A percentile compares a stretch with the other conserved stretches of the same genome.
These are phyloP conservation scores for Syngnathus floridae DNA, from an alignment of 2,113 vertebrate species.

Conservation along the genomic window DNA sequence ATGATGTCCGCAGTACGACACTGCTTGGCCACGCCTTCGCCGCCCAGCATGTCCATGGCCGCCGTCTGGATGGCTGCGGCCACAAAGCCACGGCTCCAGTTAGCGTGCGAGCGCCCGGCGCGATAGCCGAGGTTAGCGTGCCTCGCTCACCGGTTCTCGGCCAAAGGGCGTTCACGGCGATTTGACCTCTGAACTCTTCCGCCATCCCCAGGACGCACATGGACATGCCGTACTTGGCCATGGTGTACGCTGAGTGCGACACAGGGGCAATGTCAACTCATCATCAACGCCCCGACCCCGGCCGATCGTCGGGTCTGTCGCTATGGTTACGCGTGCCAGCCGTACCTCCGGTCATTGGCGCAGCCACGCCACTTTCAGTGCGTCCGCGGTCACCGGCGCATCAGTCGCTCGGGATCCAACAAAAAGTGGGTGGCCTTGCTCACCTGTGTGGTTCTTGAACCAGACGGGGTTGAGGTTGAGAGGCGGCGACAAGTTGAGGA, in stretches of 20 bases:
- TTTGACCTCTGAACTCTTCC: constrained; percentile 91
- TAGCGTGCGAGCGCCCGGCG: constrained; percentile 5
- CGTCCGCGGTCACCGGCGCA: too few species aligned
- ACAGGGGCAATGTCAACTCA: not conserved
- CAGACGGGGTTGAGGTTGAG: constrained; percentile 92
- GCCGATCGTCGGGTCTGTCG: too few species aligned
- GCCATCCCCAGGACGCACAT: constrained; percentile 98
- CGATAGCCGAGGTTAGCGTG: not conserved
- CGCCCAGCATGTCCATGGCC: constrained; percentile 92
- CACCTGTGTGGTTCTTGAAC: constrained; percentile 93
- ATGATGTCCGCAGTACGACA: constrained; percentile 90
- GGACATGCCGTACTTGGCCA: constrained; percentile 98
- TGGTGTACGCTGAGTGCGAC: constrained; percentile 81
- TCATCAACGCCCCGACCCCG: not conserved
- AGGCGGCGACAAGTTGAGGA: constrained; percentile 91
- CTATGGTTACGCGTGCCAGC: too few species aligned
- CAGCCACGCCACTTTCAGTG: too few species aligned
- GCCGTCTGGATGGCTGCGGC: constrained; percentile 85
- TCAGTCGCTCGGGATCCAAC: too few species aligned
- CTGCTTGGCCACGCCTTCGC: constrained; percentile 77
- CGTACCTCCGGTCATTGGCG: too few species aligned
- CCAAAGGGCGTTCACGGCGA: constrained; percentile 95
- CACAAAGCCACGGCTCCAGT: constrained; percentile 1
- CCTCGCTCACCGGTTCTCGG: constrained; percentile 83
- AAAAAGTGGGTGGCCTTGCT: not conserved